phyloP scores from a whole-genome alignment of 2,113 vertebrate species.

The Eurypyga helias region DNA sequence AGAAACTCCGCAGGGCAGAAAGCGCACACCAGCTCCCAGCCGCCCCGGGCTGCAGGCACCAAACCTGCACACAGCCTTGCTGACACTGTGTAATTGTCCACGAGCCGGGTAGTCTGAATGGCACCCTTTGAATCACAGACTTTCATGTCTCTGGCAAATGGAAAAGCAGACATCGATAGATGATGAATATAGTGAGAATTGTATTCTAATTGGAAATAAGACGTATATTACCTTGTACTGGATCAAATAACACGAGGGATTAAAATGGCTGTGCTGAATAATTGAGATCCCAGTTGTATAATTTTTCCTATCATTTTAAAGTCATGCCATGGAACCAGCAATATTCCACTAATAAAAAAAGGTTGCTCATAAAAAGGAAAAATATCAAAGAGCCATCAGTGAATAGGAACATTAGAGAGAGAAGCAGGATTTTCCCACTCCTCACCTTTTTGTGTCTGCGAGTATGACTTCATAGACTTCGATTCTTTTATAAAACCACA shows the following conservation, averaged over 20 bases:
- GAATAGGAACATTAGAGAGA: background rate
- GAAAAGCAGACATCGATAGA: conserved; percentile 64
- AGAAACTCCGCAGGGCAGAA: conserved; percentile 23
- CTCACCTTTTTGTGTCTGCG: background rate
- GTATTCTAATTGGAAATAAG: conserved; percentile 70
- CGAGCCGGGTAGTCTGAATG: conserved; percentile 54
- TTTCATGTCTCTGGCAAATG: conserved; percentile 56
- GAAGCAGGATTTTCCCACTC: conserved; percentile 21
- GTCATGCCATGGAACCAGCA: background rate
- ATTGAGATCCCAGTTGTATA: conserved; percentile 63
- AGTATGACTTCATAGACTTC: background rate
- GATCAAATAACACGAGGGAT: conserved; percentile 72
- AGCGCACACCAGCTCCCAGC: conserved; percentile 8
- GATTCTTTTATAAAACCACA: background rate
- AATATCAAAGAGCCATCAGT: conserved; percentile 30
- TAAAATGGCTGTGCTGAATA: conserved; percentile 70
- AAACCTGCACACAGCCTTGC: background rate
- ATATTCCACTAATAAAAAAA: conserved; percentile 62
- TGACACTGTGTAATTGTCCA: conserved; percentile 57
- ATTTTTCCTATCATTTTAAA: conserved; percentile 67
- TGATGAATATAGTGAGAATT: conserved; percentile 66
- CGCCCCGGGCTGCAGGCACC: background rate
- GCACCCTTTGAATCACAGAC: conserved; percentile 64
- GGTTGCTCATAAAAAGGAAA: conserved; percentile 2
- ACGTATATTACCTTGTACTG: conserved; percentile 54